Evolutionary conservation across 2,888 invertebrate species (phyloP).

Genomic region (Chrysina gloriosa): DNA sequence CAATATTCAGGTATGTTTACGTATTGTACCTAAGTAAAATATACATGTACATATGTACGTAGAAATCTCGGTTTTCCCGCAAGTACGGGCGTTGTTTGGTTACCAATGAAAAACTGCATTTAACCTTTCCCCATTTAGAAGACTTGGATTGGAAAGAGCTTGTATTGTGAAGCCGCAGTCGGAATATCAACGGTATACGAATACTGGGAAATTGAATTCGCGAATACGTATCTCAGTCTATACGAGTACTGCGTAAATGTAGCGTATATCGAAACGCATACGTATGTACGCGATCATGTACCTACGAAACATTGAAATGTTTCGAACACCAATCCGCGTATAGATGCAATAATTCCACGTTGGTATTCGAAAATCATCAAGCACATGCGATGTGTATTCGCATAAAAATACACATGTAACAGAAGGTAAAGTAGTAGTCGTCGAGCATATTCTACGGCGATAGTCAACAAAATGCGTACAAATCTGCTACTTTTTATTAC

Average conservation of each 20-base stretch:
- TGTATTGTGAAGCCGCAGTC: conserved; percentile 6
- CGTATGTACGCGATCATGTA: background rate
- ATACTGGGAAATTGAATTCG: conserved; percentile 18
- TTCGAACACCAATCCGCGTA: background rate
- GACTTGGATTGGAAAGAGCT: conserved; percentile 1
- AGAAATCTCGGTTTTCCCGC: conserved; percentile 11
- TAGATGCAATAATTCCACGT: conserved; percentile 12
- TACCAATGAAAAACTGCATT: conserved; percentile 15
- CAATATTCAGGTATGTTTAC: background rate
- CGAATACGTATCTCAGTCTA: background rate
- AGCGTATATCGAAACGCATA: background rate
- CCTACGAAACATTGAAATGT: conserved; percentile 9
- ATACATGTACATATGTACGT: background rate
- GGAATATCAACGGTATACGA: conserved; percentile 16
- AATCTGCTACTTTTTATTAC: background rate
- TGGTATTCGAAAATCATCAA: conserved; percentile 9
- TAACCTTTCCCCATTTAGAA: conserved; percentile 19
- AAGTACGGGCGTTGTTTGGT: conserved; percentile 4
- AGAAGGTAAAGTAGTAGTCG: too few relatives aligned
- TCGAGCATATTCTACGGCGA: too few relatives aligned
- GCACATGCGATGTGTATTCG: background rate
- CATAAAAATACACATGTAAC: background rate
- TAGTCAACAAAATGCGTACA: background rate
- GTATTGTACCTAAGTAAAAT: background rate
- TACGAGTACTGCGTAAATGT: background rate